These are phyloP conservation scores for Salmo trutta DNA, from an alignment of 2,797 vertebrate genomes.

Conservation along the genomic window DNA sequence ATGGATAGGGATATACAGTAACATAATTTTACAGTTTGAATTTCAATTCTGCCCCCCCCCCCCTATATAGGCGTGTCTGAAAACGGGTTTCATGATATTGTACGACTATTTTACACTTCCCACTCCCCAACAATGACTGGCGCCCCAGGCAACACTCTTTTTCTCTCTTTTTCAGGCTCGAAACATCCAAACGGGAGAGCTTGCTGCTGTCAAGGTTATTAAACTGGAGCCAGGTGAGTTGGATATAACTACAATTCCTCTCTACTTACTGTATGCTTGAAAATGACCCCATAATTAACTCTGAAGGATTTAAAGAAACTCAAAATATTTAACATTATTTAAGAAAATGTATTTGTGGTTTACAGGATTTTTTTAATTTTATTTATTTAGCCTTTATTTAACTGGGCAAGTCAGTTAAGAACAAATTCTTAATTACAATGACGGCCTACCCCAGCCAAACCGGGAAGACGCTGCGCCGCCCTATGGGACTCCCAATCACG, in stretches of 20 bases:
- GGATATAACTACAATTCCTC: background rate
- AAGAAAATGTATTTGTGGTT: too few relatives aligned
- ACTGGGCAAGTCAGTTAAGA: too few relatives aligned
- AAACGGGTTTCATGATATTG: background rate
- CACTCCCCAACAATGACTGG: background rate
- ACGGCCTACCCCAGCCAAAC: too few relatives aligned
- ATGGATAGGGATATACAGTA: background rate
- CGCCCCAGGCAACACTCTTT: slow-evolving; percentile 6
- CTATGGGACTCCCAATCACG: too few relatives aligned
- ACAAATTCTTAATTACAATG: too few relatives aligned
- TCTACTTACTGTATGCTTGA: background rate
- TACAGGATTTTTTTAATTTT: too few relatives aligned
- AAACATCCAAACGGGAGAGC: slow-evolving; percentile 92
- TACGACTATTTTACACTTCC: background rate
- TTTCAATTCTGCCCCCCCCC: too few relatives aligned
- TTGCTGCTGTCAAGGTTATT: slow-evolving; percentile 98
- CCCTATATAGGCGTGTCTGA: background rate
- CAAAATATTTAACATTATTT: too few relatives aligned
- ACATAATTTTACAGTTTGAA: background rate
- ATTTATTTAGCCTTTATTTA: too few relatives aligned
- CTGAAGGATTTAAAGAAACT: too few relatives aligned
- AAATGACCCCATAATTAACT: too few relatives aligned
- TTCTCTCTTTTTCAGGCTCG: slow-evolving; percentile 88
- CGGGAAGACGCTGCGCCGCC: too few relatives aligned
- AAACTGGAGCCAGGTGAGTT: slow-evolving; percentile 96